Evolutionary conservation across 2,113 vertebrate genomes (phyloP), one percentile per base, ranked within the genome.

Genomic region (Vulpes ferrilata): DNA sequence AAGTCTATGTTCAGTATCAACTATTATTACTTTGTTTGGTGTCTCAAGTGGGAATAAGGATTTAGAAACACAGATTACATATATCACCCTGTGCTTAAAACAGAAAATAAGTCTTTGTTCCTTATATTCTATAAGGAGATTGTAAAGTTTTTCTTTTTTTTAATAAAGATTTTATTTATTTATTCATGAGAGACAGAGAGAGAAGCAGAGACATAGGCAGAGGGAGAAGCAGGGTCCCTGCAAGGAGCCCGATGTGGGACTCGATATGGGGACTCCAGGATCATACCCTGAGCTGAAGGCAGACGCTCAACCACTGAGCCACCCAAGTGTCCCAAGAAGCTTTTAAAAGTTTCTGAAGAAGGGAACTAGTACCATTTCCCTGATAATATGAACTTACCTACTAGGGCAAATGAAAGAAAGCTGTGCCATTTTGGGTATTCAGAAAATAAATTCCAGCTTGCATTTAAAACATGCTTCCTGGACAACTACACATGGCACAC

Each of bases 271-370:
- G 43, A 43, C 43, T 43, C 43, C 43, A 43, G 43, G 43, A 43
- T 7, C 43, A 43, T 43, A 43, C 43, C 43, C 43, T 43, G 43
- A 43, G 43, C 43, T 43, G 43, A 43, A 43, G 43, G 7, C 43
- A 7, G 43, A 43, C 43, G 7, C 43, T 43, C 43, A 43, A 43
- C 43, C 43, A 43, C 43, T 43, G 43, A 43, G 43, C 43, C 43
- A 43, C 43, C 43, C 43, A 43, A 43, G 43, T 43, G 43, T 43
- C 43, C 7, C 43, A 43, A 43, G 43, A 67, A 59, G 6, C 3
- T 83, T 93, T 83, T 74, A 73, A 88, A 88, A 81, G n/a, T 91
- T 91, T 82, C 59, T 64, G 38, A 76, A 76, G 55, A 17, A 84
- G 23, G 15, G 30, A 82, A 82, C 43, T 88, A 16, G n/a, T 60